A percentile compares a stretch with the other conserved stretches of the same genome.
Conservation (phyloP, 2,113 vertebrate genomes). For the Strix uralensis region DNA sequence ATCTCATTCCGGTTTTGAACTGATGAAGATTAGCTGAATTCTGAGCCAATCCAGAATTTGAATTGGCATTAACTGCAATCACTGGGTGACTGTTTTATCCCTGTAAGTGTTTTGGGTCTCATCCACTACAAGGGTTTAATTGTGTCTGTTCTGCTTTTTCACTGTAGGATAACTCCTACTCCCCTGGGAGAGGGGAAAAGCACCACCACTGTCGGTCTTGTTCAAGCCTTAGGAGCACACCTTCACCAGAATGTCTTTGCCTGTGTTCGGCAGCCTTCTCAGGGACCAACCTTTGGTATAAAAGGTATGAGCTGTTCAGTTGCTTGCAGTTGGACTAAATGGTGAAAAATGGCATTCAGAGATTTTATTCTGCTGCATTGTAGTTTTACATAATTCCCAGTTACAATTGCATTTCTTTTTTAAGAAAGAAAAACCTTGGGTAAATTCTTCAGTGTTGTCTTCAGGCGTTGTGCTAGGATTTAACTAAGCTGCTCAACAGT, state of each 20-base stretch:
- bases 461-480: neutral
- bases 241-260: conserved; percentile 93
- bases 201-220: conserved; percentile 93
- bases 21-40: neutral
- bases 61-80: neutral
- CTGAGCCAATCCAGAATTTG: neutral
- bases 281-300: conserved; percentile 97
- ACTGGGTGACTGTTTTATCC: neutral
- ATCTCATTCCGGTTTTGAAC: neutral
- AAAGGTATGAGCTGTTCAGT: conserved; percentile 80
- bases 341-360: neutral
- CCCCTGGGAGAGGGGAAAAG: conserved; percentile 97
- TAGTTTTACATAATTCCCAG: neutral
- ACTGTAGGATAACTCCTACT: conserved; percentile 92
- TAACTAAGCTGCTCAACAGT: neutral
- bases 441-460: neutral
- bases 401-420: neutral
- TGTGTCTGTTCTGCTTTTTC: neutral
- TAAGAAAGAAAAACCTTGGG: neutral
- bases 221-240: conserved; percentile 92
- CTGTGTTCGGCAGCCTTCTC: conserved; percentile 96
- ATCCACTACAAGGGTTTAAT: neutral
- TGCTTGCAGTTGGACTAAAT: neutral
- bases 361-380: neutral
- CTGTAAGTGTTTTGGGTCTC: neutral